Evolutionary conservation across 2,888 invertebrate species (phyloP).

Genomic region (Macrosoma leucophasiata): DNA sequence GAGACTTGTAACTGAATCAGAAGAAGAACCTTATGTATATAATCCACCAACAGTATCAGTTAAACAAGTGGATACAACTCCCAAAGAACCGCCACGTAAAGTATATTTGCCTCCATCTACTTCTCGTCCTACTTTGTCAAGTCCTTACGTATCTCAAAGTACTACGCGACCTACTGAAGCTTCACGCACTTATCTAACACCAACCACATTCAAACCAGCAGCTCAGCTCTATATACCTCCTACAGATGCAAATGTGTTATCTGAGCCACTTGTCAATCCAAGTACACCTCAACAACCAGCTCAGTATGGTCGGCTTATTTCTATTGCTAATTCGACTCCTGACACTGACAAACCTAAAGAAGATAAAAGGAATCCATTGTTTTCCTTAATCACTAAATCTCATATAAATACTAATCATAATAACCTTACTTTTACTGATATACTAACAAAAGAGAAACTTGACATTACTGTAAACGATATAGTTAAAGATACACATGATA

Average conservation of each 20-base stretch:
- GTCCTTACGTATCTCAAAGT: constrained; percentile 35
- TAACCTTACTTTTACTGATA: constrained; percentile 58
- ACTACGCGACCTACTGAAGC: constrained; percentile 39
- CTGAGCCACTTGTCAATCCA: constrained; percentile 23
- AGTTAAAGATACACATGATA: constrained; percentile 52
- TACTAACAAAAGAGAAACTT: constrained; percentile 59
- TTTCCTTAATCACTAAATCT: constrained; percentile 35
- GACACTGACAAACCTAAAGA: too few relatives aligned
- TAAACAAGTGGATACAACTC: constrained; percentile 33
- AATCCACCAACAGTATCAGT: constrained; percentile 38
- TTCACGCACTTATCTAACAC: constrained; percentile 42
- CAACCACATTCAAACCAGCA: constrained; percentile 50
- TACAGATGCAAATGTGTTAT: constrained; percentile 21
- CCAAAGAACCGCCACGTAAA: constrained; percentile 32
- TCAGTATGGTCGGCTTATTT: too few relatives aligned
- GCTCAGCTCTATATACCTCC: constrained; percentile 51
- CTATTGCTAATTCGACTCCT: too few relatives aligned
- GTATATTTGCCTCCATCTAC: constrained; percentile 36
- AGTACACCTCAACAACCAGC: too few relatives aligned
- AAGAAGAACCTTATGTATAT: constrained; percentile 28
- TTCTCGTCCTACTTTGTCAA: constrained; percentile 35
- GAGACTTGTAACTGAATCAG: constrained; percentile 14
- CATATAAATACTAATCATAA: constrained; percentile 37
- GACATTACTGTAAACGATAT: constrained; percentile 58
- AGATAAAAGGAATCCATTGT: constrained; percentile 30